Conservation (phyloP, 2,888 invertebrate genomes). For the Ariolimax columbianus region DNA sequence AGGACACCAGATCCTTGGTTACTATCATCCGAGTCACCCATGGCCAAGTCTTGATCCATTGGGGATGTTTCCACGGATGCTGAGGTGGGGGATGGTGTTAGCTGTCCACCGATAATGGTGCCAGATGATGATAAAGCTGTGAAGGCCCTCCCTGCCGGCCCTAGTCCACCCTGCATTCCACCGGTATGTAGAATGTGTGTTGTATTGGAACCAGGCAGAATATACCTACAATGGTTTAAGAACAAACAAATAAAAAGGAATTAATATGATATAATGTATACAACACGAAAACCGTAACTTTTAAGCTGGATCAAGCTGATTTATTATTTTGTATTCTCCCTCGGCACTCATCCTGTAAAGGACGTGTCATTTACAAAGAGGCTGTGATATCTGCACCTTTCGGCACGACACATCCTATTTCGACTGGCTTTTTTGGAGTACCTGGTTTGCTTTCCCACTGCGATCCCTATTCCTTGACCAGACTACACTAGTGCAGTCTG, state of each 20-base stretch:
- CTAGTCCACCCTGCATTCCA: neutral
- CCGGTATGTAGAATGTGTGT: conserved; percentile 45
- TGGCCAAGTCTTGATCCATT: conserved; percentile 33
- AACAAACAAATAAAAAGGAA: neutral
- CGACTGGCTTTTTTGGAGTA: no score
- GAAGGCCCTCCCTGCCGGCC: conserved; percentile 33
- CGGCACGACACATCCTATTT: no score
- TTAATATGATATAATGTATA: no score
- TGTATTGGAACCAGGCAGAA: conserved; percentile 47
- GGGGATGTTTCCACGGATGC: conserved; percentile 37
- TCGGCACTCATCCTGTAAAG: no score
- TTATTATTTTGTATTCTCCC: no score
- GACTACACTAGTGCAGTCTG: no score
- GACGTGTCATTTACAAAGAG: no score
- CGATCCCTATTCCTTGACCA: no score
- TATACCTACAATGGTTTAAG: conserved; percentile 39
- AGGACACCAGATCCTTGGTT: neutral
- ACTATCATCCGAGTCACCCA: conserved; percentile 8
- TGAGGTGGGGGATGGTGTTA: conserved; percentile 38
- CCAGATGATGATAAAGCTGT: conserved; percentile 50
- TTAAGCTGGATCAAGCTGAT: no score
- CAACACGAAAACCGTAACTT: no score
- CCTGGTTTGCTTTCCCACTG: no score
- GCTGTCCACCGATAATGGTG: conserved; percentile 51
- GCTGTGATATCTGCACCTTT: no score